Evolutionary conservation across 2,888 invertebrate species (phyloP).

Genomic region (Trilocha varians): DNA sequence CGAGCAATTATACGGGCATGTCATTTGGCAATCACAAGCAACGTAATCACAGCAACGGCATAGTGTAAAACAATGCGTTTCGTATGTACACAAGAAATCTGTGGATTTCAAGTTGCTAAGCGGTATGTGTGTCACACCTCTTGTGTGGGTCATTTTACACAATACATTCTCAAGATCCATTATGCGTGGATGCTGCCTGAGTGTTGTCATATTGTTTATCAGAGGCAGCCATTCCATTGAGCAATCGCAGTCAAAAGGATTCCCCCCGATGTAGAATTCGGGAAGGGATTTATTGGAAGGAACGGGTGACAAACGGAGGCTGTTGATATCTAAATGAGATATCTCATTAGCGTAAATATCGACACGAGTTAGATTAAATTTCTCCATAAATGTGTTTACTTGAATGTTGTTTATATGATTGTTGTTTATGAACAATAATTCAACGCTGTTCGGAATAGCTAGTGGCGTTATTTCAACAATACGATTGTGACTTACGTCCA

Average conservation of each 20-base stretch:
- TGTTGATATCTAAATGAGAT: constrained; percentile 86
- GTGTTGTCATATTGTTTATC: constrained; percentile 88
- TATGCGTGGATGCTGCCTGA: constrained; percentile 87
- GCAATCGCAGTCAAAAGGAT: constrained; percentile 96
- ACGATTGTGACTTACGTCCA: constrained; percentile 92
- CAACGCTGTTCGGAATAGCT: constrained; percentile 90
- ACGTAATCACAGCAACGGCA: constrained; percentile 97
- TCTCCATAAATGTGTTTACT: constrained; percentile 89
- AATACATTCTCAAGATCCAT: constrained; percentile 91
- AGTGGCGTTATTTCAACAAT: constrained; percentile 85
- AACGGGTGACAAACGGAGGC: constrained; percentile 83
- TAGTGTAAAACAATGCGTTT: constrained; percentile 92
- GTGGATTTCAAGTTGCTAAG: constrained; percentile 82
- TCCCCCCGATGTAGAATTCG: constrained; percentile 93
- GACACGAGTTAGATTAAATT: constrained; percentile 86
- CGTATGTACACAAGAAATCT: constrained; percentile 92
- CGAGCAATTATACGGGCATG: constrained; percentile 92
- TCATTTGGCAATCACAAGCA: constrained; percentile 97
- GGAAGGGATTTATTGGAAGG: constrained; percentile 83
- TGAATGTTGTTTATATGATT: constrained; percentile 87
- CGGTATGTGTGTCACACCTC: constrained; percentile 84
- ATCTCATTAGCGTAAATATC: constrained; percentile 93
- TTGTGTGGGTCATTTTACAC: constrained; percentile 88
- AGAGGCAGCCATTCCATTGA: constrained; percentile 96
- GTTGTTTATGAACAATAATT: constrained; percentile 89